Conservation (phyloP, 1,140 invertebrate species). For the Drosophila sp. region DNA sequence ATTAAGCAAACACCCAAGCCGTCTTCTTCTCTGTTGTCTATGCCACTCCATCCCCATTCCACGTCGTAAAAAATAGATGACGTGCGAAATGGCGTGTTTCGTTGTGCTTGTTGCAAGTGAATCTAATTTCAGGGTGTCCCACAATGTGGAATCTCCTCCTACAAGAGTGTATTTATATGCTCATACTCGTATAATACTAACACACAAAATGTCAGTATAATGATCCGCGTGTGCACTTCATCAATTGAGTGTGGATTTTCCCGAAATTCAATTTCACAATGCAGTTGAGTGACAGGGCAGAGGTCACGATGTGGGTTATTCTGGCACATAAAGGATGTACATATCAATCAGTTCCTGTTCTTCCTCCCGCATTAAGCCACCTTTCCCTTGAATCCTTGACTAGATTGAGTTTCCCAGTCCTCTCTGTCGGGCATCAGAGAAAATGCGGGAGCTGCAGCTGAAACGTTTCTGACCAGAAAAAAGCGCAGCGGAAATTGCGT, state of each 20-base stretch:
- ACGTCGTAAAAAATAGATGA: slow-evolving; percentile 29
- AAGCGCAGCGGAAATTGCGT: slow-evolving; percentile 21
- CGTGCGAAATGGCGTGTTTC: slow-evolving; percentile 41
- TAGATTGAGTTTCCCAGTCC: not conserved
- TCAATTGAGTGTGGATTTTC: slow-evolving; percentile 13
- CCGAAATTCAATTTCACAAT: slow-evolving; percentile 35
- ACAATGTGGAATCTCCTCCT: not conserved
- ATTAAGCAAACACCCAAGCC: slow-evolving; percentile 14
- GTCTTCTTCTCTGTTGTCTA: not conserved
- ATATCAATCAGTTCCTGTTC: not conserved
- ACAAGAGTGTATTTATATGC: not conserved
- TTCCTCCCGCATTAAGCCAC: not conserved
- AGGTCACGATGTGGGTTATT: slow-evolving; percentile 9
- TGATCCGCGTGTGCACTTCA: slow-evolving; percentile 26
- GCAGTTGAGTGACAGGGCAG: not conserved
- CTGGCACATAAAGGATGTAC: not conserved
- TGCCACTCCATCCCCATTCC: not conserved
- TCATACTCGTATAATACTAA: not conserved
- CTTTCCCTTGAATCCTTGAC: not conserved
- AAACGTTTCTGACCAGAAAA: not conserved
- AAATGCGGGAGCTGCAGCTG: not conserved
- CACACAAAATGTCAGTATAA: slow-evolving; percentile 5
- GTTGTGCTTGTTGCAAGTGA: slow-evolving; percentile 28
- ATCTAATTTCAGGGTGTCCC: slow-evolving; percentile 36
- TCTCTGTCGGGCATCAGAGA: not conserved